phyloP scores from a whole-genome alignment of 2,797 vertebrate genomes.

The Leptodactylus fallax region DNA sequence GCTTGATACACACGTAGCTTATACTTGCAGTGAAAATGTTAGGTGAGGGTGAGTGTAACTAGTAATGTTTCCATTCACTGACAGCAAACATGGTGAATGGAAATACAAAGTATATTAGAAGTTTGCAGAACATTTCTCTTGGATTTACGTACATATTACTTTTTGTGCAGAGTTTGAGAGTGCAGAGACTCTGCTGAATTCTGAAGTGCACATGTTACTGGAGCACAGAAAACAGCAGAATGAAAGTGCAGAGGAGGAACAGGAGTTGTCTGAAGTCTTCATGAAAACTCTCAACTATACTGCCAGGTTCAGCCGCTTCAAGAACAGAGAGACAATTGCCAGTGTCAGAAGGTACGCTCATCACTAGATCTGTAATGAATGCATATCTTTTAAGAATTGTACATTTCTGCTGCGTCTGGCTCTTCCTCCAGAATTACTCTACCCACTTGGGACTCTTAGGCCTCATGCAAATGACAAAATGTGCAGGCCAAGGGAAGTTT shows the following conservation, averaged over 20 bases:
- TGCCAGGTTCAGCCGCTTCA: constrained; percentile 93
- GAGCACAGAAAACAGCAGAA: constrained; percentile 96
- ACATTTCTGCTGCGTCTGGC: background rate
- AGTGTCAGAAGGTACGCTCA: constrained; percentile 89
- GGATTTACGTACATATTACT: too few relatives aligned
- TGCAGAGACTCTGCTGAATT: constrained; percentile 92
- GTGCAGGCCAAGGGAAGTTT: too few relatives aligned
- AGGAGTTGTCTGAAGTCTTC: constrained; percentile 95
- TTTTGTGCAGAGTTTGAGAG: constrained; percentile 86
- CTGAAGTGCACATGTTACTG: constrained; percentile 94
- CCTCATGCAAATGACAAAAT: too few relatives aligned
- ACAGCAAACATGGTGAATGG: too few relatives aligned
- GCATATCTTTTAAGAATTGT: background rate
- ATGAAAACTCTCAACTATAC: constrained; percentile 98
- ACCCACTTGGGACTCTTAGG: too few relatives aligned
- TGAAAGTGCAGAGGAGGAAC: constrained; percentile 95
- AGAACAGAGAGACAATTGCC: constrained; percentile 95
- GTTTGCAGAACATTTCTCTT: too few relatives aligned
- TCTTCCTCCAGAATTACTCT: background rate
- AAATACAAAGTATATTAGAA: too few relatives aligned
- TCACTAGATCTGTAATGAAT: background rate
- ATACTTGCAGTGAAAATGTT: too few relatives aligned
- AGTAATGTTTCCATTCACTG: too few relatives aligned
- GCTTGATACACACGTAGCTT: too few relatives aligned
- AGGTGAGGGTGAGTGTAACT: too few relatives aligned